phyloP scores from a whole-genome alignment of 1,140 invertebrate species.

The Drosophila lacteicornis region DNA sequence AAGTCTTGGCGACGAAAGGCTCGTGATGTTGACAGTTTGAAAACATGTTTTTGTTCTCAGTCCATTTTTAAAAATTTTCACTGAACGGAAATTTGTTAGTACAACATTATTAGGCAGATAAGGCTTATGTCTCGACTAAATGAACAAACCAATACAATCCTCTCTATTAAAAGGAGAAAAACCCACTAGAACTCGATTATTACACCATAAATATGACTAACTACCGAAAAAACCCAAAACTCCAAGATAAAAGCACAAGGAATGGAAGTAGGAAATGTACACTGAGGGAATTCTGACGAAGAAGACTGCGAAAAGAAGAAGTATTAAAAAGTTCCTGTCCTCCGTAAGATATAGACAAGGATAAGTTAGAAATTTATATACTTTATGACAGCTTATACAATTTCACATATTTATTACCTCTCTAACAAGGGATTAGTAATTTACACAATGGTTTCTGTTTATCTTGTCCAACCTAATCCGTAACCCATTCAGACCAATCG shows the following conservation, averaged over 20 bases:
- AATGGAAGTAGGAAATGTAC: too few species aligned
- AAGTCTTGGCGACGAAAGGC: background rate
- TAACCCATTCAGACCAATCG: constrained; percentile 1
- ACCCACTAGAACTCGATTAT: too few species aligned
- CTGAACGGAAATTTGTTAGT: background rate
- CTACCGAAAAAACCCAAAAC: background rate
- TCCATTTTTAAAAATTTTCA: background rate
- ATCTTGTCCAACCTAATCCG: constrained; percentile 15
- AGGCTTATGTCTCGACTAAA: background rate
- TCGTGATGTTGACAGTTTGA: background rate
- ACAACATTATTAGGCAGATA: background rate
- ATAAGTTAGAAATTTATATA: background rate
- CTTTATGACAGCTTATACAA: background rate
- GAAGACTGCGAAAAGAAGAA: too few species aligned
- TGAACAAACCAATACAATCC: background rate
- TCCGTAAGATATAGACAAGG: too few species aligned
- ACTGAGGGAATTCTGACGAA: background rate
- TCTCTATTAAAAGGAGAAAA: background rate
- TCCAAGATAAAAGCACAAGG: background rate
- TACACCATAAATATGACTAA: background rate
- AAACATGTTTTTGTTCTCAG: background rate
- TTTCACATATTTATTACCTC: background rate
- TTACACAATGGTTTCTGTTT: background rate
- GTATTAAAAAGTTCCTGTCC: too few species aligned
- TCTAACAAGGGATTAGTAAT: background rate